Base-by-base conservation (phyloP, 2,888 invertebrate genomes). In the Trissoscelio sp. region DNA sequence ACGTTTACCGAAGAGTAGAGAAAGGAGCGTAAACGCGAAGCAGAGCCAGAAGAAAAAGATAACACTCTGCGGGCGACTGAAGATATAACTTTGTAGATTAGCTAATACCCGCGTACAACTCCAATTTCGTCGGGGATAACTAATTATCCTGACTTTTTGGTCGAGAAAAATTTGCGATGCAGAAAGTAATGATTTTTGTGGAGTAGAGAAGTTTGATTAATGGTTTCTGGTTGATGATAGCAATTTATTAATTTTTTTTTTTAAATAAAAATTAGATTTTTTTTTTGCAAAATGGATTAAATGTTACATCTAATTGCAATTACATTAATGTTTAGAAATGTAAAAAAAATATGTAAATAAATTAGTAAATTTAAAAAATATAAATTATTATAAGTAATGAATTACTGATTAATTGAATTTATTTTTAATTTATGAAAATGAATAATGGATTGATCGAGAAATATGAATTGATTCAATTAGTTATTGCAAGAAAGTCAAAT, bases 1-100 rank as follows among this genome's bases (percentile, higher is more conserved):
- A 51, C 66, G 67, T 60, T 67, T 44, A 28, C 37, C 72, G 77
- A 77, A 82, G 79, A 82, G 66, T 62, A 80, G 80, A 80, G 83
- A 80, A 83, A 83, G 78, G 73, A 70, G 62, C 66, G 44, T 53
- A 64, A 58, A 67, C 37, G 66, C 57, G 46, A 75, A 70, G 18
- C 51, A 70, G 70, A 77, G 67, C 22, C 46, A 57, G 58, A 39
- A 37, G 72, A 66, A 72, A 72, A 75, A 64, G 69, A 75, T 66
- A 80, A 66, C 62, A 44, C 55, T 48, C 12, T n/a, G 73, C 48
- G 46, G 24, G 16, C 51, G 9, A 22, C 20, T 9, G 53, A 67
- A 60, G 67, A 53, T 75, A 67, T 57, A 37, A 46, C 53, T 66
- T 75, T 67, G 39, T 28, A 42, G 51, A 67, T 75, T 51, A 75